Evolutionary conservation across 2,113 vertebrate species (phyloP).

Genomic region (Scophthalmus maximus): DNA sequence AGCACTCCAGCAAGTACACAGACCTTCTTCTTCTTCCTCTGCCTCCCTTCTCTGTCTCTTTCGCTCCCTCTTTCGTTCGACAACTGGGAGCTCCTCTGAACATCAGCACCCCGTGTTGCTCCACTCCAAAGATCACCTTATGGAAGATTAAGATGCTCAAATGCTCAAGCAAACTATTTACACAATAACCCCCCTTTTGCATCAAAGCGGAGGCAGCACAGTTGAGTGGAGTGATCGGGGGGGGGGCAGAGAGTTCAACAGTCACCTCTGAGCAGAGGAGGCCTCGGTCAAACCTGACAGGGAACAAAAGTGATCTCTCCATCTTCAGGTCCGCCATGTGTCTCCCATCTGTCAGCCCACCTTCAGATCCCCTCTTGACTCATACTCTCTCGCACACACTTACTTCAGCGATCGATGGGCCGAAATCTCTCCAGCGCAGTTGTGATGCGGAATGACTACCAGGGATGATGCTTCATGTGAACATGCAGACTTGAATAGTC

Average conservation of each 20-base stretch:
- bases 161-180: conserved; percentile 82
- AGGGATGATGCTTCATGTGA: conserved; percentile 55
- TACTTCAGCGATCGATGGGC: conserved; percentile 73
- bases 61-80: conserved; percentile 73
- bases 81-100: conserved; percentile 82
- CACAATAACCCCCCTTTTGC: conserved; percentile 74
- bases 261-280: conserved; percentile 75
- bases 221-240: conserved; percentile 74
- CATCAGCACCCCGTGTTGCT: conserved; percentile 79
- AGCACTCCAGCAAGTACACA: conserved; percentile 83
- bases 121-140: conserved; percentile 83
- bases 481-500: conserved; percentile 56
- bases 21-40: conserved; percentile 76
- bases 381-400: conserved; percentile 65
- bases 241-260: conserved; percentile 76
- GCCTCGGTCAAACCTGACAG: conserved; percentile 78
- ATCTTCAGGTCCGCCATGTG: conserved; percentile 67
- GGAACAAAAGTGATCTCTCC: conserved; percentile 74
- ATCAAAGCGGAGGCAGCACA: conserved; percentile 78
- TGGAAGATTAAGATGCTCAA: conserved; percentile 83
- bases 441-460: conserved; percentile 63
- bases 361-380: conserved; percentile 77
- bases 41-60: conserved; percentile 69
- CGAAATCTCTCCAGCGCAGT: conserved; percentile 55
- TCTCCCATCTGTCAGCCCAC: conserved; percentile 72